Evolutionary conservation across 2,113 vertebrate species (phyloP), one percentile per base, ranked within the genome.

Genomic region (Bucco capensis): DNA sequence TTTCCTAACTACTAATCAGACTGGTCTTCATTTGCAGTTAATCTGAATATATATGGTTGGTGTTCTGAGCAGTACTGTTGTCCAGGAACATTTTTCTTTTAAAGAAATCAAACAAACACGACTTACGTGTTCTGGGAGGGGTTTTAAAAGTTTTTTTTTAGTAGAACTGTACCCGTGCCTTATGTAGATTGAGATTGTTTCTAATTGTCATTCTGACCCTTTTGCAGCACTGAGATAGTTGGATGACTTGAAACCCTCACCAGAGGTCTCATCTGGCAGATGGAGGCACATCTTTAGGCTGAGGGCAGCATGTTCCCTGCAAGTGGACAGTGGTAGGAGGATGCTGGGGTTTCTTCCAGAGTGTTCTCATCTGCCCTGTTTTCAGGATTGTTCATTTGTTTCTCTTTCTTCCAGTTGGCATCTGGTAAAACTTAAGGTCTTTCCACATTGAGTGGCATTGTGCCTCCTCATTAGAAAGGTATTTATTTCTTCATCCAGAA

Each of bases 101-200:
- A 18, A 56, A 91, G 60, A 74, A 50, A 12, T 25, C 28, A 19
- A 46, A 10, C 19, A n/a, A 47, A 57, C 31, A 40, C 58, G 51
- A 53, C n/a, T 22, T 67, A 2, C 0, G 0, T 30, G 14, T 85
- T 86, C 42, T 0, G 5, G 27, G 61, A 77, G 17, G 6, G 22
- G 37, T 54, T 94, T 37, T 17, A 14, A 66, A 66, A 66, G 8
- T 44, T 37, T 12, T 42, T 23, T 47, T 66, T 66, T 22, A 12
- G 37, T 46, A 46, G 58, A 57, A 60, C 37, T 54, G 8, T 21
- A 35, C 22, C 33, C 23, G 17, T 33, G 7, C 54, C 65, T 61
- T 73, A 21, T 72, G 76, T 35, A 61, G 44, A 2, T 27, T 5
- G 16, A 40, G 28, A 3, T 70, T 35, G 44, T 75, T 89, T 84